Conservation (phyloP, 2,113 vertebrate species). For the Bungarus multicinctus region DNA sequence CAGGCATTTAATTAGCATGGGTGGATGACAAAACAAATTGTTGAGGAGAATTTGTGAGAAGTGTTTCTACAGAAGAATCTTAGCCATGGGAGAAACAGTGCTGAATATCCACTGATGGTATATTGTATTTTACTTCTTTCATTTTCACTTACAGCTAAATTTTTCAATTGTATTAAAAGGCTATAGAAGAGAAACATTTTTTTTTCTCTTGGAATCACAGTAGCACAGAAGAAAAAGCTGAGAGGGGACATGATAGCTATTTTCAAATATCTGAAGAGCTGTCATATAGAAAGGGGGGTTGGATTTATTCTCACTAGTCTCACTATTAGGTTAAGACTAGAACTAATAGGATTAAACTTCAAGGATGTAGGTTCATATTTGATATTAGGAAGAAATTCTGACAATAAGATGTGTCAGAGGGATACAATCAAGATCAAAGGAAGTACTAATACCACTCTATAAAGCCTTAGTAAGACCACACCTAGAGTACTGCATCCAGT, state of each 20-base stretch:
- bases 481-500: too few relatives aligned
- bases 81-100: background rate
- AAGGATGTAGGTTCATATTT: background rate
- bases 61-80: background rate
- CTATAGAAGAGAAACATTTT: background rate
- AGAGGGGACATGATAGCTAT: background rate
- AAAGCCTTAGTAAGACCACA: too few relatives aligned
- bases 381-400: background rate
- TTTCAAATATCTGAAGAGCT: background rate
- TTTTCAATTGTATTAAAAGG: background rate
- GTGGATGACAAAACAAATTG: background rate
- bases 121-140: background rate
- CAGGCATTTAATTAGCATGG: background rate
- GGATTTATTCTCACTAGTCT: background rate
- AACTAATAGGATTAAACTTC: background rate
- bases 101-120: background rate
- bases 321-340: background rate
- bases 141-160: background rate
- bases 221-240: background rate
- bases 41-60: background rate
- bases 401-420: background rate
- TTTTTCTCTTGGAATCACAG: background rate
- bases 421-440: too few relatives aligned
- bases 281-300: background rate
- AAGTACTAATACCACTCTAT: too few relatives aligned